Conservation (phyloP, 2,888 invertebrate species). For the Desoria tigrina region DNA sequence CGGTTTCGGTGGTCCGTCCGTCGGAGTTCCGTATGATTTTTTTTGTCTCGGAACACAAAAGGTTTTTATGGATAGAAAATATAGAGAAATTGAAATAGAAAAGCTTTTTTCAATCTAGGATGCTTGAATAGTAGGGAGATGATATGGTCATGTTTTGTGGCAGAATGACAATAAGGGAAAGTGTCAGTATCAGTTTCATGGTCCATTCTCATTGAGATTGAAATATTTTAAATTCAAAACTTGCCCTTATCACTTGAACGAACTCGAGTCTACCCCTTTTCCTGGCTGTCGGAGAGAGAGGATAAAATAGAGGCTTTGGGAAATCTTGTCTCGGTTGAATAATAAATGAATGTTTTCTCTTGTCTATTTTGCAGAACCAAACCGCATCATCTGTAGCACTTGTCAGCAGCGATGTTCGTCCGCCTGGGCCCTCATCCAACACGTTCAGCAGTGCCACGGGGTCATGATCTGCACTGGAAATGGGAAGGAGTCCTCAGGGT, state of each 20-base stretch:
- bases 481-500: constrained; percentile 9
- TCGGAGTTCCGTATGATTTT: too few species aligned
- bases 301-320: constrained; percentile 3
- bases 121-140: not conserved
- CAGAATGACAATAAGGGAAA: not conserved
- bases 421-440: constrained; percentile 94
- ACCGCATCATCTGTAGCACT: constrained; percentile 36
- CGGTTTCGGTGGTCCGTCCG: too few species aligned
- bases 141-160: constrained; percentile 6
- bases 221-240: constrained; percentile 9
- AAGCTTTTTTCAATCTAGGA: not conserved
- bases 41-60: too few species aligned
- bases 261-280: too few species aligned
- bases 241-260: too few species aligned
- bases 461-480: constrained; percentile 78
- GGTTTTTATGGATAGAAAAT: not conserved
- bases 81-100: not conserved
- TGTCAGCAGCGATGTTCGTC: constrained; percentile 65
- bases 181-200: constrained; percentile 9
- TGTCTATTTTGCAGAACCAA: constrained; percentile 34
- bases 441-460: constrained; percentile 91
- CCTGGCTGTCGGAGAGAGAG: too few species aligned
- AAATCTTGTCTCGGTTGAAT: not conserved
- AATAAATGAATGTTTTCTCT: constrained; percentile 1
- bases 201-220: constrained; percentile 15